Conservation (phyloP, 2,797 vertebrate species). For the Manis pentadactyla region DNA sequence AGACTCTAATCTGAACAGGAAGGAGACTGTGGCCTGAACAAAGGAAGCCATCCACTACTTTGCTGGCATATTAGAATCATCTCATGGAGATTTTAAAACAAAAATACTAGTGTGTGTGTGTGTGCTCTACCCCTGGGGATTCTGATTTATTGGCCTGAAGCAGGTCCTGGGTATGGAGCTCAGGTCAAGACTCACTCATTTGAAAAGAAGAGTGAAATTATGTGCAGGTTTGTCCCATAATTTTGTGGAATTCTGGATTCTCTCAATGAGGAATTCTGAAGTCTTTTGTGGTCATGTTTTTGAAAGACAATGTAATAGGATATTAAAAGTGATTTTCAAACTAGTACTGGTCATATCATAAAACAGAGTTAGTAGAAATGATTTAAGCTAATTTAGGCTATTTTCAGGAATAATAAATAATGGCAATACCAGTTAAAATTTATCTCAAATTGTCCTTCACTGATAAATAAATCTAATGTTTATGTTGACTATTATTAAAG, state of each 20-base stretch:
- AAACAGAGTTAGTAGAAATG: background rate
- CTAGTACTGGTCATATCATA: background rate
- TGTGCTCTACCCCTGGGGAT: accelerated
- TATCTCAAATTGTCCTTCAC: background rate
- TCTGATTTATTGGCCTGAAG: background rate
- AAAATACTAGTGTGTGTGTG: background rate
- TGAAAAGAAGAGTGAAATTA: background rate
- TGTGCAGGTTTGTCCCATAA: background rate
- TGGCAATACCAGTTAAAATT: background rate
- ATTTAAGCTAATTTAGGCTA: background rate
- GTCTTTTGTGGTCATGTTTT: background rate
- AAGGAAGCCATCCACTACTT: background rate
- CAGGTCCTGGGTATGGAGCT: background rate
- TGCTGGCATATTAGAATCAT: background rate
- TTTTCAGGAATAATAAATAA: background rate
- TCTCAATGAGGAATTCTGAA: background rate
- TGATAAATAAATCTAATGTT: background rate
- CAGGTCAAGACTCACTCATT: background rate
- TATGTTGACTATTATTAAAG: background rate
- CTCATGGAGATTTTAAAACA: background rate
- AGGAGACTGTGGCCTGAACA: accelerated
- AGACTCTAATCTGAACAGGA: background rate
- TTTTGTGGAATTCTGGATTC: background rate
- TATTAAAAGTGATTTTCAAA: background rate
- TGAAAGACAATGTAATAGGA: background rate